Evolutionary conservation across 2,888 invertebrate species (phyloP), one percentile per base, ranked within the genome.

Genomic region (Bugulina stolonifera): DNA sequence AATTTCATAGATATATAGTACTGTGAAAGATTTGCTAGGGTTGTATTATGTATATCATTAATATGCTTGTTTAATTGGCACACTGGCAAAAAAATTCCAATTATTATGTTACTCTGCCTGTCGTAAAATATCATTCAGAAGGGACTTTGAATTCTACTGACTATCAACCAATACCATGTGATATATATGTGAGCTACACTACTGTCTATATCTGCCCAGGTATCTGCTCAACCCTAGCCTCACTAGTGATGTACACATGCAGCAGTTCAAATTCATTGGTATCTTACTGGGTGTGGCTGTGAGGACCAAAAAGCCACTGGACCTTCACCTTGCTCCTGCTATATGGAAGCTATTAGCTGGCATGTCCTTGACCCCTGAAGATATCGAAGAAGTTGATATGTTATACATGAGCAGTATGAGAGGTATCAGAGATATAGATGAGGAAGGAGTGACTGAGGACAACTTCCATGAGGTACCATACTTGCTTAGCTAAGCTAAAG

Each of bases 271-370:
- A 79, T 89, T 89, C 81, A 82, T 89, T 75, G 89, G 89, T 22
- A 88, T 89, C 72, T 80, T 89, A 72, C 88, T 89, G 81, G 89
- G 89, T 1, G 89, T 89, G 54, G 89, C 89, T 0, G 86, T 89
- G 52, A 83, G 89, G 71, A 89, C 89, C n/a, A 88, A 88, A 79
- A 89, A 89, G 80, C 89, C 89, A 0, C 81, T 89, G 32, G 88
- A 89, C 29, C 84, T 89, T 35, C 88, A 89, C 35, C 81, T 89
- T 64, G 89, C 89, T 0, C 88, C 89, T 0, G 77, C 77, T 75
- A 81, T 89, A 57, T 89, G 89, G 89, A 89, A 89, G 79, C 83
- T 88, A 71, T 81, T 89, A 54, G 88, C 88, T 14, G 88, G 88
- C 18, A 88, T 89, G 80, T 86, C 87, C 0, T 86, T 88, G 0